Evolutionary conservation across 2,113 vertebrate species (phyloP).

Genomic region (Oplegnathus fasciatus): DNA sequence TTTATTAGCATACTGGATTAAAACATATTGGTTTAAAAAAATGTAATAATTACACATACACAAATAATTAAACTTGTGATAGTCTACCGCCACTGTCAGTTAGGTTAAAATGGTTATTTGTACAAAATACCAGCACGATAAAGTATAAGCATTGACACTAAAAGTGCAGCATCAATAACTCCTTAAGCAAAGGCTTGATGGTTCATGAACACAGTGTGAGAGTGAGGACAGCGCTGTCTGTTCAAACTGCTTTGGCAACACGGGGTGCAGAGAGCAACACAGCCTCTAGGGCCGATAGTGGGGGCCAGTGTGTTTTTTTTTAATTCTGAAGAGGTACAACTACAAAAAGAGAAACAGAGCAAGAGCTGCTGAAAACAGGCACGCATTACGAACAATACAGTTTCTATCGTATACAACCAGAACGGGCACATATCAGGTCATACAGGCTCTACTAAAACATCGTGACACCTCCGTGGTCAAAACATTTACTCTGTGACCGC

Average conservation of each 20-base stretch:
- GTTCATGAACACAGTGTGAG: slow-evolving; percentile 15
- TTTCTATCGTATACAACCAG: neutral
- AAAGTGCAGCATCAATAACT: slow-evolving; percentile 10
- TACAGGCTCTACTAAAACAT: neutral
- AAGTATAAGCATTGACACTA: neutral
- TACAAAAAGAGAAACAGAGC: neutral
- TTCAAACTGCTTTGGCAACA: slow-evolving; percentile 32
- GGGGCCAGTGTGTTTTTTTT: slow-evolving; percentile 3
- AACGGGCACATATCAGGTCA: neutral
- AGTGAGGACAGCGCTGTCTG: slow-evolving; percentile 28
- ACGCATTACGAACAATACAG: neutral
- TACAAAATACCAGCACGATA: slow-evolving; percentile 11
- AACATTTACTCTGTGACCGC: neutral
- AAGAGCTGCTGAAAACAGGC: slow-evolving; percentile 1
- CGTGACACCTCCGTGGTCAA: neutral
- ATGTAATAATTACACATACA: neutral
- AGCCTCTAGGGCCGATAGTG: slow-evolving; percentile 22
- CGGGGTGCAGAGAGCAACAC: slow-evolving; percentile 21
- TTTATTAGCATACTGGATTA: neutral
- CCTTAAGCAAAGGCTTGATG: neutral
- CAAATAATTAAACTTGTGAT: neutral
- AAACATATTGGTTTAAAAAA: neutral
- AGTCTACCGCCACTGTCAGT: neutral
- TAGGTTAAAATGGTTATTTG: neutral
- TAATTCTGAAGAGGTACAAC: neutral